These are phyloP conservation scores for Melanotus villosus DNA, from an alignment of 2,888 invertebrate species.

Conservation along the genomic window DNA sequence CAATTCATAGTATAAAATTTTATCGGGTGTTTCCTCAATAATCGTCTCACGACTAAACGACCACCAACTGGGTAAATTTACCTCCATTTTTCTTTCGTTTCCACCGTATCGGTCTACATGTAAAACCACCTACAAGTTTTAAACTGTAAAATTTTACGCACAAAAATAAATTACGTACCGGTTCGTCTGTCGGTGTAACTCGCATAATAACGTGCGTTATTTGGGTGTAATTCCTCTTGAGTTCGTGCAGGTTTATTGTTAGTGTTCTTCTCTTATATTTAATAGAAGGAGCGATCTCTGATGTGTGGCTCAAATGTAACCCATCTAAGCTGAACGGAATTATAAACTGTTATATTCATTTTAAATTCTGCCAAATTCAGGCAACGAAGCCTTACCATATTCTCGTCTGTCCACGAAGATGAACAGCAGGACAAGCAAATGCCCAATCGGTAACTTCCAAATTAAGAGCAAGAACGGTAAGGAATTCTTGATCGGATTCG, in stretches of 20 bases:
- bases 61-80: conserved; percentile 61
- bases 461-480: conserved; percentile 79
- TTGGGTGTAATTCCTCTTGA: conserved; percentile 70
- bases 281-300: conserved; percentile 71
- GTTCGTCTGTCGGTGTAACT: conserved; percentile 75
- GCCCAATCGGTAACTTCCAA: conserved; percentile 82
- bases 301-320: conserved; percentile 73
- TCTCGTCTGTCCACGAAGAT: conserved; percentile 70
- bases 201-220: conserved; percentile 82
- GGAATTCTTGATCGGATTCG: conserved; percentile 72
- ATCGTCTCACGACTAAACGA: conserved; percentile 64
- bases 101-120: conserved; percentile 77
- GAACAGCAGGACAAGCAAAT: conserved; percentile 79
- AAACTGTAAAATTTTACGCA: conserved; percentile 14
- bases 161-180: no score
- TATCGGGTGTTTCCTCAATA: conserved; percentile 71
- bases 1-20: conserved; percentile 76
- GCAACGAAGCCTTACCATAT: conserved; percentile 72
- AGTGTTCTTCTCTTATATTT: conserved; percentile 68
- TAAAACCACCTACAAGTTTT: conserved; percentile 70
- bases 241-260: conserved; percentile 74
- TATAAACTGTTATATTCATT: no score
- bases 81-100: conserved; percentile 60
- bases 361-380: no score
- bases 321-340: conserved; percentile 71